Evolutionary conservation across 2,113 vertebrate genomes (phyloP), one percentile per base, ranked within the genome.

Genomic region (Oxygymnocypris stewartii): DNA sequence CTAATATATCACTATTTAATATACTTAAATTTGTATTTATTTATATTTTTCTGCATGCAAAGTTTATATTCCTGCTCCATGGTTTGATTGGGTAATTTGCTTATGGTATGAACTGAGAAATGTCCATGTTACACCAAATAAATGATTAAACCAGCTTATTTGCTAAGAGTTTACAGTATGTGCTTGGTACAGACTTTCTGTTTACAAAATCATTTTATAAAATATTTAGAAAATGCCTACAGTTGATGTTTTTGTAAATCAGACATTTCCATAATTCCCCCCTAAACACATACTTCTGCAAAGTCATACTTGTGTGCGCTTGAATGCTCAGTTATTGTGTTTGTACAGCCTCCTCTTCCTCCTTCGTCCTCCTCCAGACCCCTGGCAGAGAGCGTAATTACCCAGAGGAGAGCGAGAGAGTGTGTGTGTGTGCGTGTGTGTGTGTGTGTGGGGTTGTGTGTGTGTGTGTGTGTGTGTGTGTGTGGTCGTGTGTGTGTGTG

Each of bases 371-470:
- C 57, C 57, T 61, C 57, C 57, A 61, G 57, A n/a, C 57, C 57
- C 23, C 20, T 8, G 57, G 0, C 57, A 61, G 57, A 61, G 57
- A 61, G 20, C 0, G 57, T 61, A n/a, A 61, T 61, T 61, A 61
- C 57, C 57, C 57, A 61, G 20, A 57, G 54, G 20, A 57, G 54
- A 57, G 47, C 2, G 47, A 49, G 47, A 51, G 35, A 1, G 81
- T 79, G 82, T 85, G 82, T 86, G 84, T 88, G 85, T 78, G 77
- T 80, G 88, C 57, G 86, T n/a, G 28, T 31, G 28, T 31, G 28
- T 1, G 28, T 31, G 28, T 31, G 28, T 31, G 28, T 31, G 28
- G n/a, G n/a, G n/a, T n/a, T 31, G 28, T 31, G 28, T 31, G 28
- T 31, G 28, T 31, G 28, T 31, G 28, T 31, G 28, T 31, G 28